Evolutionary conservation across 2,797 vertebrate genomes (phyloP).

Genomic region (Peromyscus eremicus): DNA sequence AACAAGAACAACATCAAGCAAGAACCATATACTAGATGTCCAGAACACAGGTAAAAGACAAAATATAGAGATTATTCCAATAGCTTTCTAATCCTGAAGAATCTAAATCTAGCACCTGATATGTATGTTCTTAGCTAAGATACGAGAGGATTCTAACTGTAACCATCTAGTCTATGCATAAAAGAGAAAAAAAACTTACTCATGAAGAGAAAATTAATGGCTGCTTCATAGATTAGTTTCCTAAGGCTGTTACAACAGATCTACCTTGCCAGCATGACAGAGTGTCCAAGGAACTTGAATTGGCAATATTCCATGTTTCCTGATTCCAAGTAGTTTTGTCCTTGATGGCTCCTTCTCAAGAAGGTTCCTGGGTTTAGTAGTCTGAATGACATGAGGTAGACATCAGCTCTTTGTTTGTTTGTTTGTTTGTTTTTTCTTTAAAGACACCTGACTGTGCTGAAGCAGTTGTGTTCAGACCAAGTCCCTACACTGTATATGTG

Average conservation of each 20-base stretch:
- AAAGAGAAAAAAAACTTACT: not conserved
- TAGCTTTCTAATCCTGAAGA: no score
- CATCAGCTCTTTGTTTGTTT: not conserved
- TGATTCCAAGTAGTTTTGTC: not conserved
- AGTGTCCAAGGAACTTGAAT: not conserved
- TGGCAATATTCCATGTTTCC: not conserved
- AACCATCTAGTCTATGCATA: not conserved
- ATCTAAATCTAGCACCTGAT: no score
- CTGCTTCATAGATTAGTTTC: not conserved
- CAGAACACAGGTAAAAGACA: no score
- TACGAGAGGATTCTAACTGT: no score
- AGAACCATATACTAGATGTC: no score
- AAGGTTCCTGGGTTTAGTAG: not conserved
- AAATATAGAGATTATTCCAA: no score
- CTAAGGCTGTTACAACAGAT: not conserved
- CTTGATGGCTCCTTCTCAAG: not conserved
- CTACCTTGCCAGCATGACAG: not conserved
- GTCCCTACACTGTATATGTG: not conserved
- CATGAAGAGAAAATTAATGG: conserved; percentile 27
- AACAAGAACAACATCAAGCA: no score
- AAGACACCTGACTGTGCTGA: not conserved
- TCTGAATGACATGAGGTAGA: not conserved
- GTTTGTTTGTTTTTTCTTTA: not conserved
- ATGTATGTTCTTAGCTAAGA: no score
- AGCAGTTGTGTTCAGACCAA: not conserved